Conservation (phyloP, 2,797 vertebrate species). For the Gymnopithys bicolor region DNA sequence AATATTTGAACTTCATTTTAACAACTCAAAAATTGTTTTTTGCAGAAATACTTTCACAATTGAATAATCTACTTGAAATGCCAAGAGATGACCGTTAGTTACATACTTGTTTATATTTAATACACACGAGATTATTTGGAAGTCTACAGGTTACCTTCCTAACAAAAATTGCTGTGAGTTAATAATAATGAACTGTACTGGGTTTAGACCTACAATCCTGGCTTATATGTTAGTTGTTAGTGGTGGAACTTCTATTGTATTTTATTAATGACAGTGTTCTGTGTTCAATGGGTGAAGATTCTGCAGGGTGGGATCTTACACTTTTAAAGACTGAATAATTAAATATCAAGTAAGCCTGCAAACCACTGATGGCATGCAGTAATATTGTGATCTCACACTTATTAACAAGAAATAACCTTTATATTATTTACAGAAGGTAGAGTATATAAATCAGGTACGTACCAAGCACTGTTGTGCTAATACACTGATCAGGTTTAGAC, state of each 20-base stretch:
- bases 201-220: slow-evolving; percentile 64
- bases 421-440: slow-evolving; percentile 77
- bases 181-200: slow-evolving; percentile 62
- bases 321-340: slow-evolving; percentile 69
- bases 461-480: slow-evolving; percentile 77
- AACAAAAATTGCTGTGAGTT: slow-evolving; percentile 70
- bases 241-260: slow-evolving; percentile 67
- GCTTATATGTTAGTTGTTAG: slow-evolving; percentile 66
- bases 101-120: slow-evolving; percentile 71
- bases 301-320: slow-evolving; percentile 79
- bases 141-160: slow-evolving; percentile 67
- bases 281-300: slow-evolving; percentile 76
- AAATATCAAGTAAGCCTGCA: slow-evolving; percentile 59
- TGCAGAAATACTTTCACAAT: slow-evolving; percentile 33
- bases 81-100: slow-evolving; percentile 40
- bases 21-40: slow-evolving; percentile 51
- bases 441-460: slow-evolving; percentile 81
- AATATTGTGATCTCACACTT: slow-evolving; percentile 65
- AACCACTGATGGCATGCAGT: slow-evolving; percentile 55
- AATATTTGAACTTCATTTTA: slow-evolving; percentile 69
- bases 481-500: slow-evolving; percentile 79
- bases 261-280: slow-evolving; percentile 75
- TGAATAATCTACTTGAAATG: slow-evolving; percentile 66
- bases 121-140: slow-evolving; percentile 43
- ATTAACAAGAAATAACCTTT: slow-evolving; percentile 73